Conservation (phyloP, 2,888 invertebrate species). For the Tupiocoris notatus region DNA sequence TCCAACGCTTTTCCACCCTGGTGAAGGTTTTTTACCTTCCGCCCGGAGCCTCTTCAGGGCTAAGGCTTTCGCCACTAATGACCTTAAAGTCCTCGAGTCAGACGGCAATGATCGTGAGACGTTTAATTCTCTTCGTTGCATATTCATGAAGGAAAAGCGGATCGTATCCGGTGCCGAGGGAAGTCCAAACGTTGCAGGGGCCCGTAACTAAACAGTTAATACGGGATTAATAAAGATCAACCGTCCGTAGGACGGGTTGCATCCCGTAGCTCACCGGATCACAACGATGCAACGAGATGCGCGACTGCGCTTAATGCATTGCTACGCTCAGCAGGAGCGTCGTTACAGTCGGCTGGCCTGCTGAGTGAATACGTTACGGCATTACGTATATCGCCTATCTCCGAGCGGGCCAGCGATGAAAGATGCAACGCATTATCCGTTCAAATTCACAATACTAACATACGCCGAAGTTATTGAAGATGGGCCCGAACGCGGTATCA, state of each 20-base stretch:
- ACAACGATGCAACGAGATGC: neutral
- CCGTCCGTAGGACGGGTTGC: neutral
- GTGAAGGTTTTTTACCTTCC: constrained; percentile 4
- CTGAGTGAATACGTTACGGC: neutral
- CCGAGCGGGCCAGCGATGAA: neutral
- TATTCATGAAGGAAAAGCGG: constrained; percentile 34
- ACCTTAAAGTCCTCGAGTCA: constrained; percentile 33
- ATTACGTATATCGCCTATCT: neutral
- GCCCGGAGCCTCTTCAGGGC: constrained; percentile 3
- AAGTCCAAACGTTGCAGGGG: constrained; percentile 7
- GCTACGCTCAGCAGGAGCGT: neutral
- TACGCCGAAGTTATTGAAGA: too few relatives aligned
- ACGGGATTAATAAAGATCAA: constrained; percentile 34
- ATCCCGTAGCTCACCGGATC: neutral
- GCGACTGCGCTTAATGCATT: neutral
- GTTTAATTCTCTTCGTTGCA: constrained; percentile 23
- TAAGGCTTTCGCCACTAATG: constrained; percentile 26
- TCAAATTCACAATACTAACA: too few relatives aligned
- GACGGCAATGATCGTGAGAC: constrained; percentile 31
- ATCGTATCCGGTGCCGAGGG: neutral
- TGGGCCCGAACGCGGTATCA: too few relatives aligned
- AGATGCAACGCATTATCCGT: too few relatives aligned
- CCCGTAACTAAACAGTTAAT: constrained; percentile 32
- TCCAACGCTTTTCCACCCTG: neutral
- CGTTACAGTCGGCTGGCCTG: neutral